phyloP scores from a whole-genome alignment of 2,888 invertebrate species.

The Leucophenga montana region DNA sequence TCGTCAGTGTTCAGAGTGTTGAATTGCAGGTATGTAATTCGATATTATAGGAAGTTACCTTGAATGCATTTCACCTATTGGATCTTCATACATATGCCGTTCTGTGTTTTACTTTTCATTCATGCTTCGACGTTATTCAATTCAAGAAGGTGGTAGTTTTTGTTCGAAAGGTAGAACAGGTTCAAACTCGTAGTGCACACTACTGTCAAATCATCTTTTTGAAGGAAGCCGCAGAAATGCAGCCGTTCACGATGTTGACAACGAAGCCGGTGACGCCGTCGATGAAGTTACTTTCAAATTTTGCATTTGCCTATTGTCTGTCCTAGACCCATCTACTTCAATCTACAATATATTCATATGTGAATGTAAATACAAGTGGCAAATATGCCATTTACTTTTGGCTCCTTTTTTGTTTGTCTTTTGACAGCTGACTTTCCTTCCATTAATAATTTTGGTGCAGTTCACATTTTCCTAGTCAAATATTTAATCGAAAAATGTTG shows the following conservation, averaged over 20 bases:
- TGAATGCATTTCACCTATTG: slow-evolving; percentile 65
- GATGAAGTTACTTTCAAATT: no score
- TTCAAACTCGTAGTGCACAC: slow-evolving; percentile 57
- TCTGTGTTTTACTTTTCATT: slow-evolving; percentile 53
- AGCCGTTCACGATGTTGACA: slow-evolving; percentile 33
- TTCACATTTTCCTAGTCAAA: no score
- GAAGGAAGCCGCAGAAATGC: slow-evolving; percentile 57
- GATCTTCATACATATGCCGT: not conserved
- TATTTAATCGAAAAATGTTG: no score
- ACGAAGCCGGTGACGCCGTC: no score
- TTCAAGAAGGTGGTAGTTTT: slow-evolving; percentile 43
- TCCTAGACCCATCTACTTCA: no score
- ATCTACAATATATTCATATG: no score
- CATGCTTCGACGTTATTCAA: slow-evolving; percentile 41
- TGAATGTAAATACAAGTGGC: no score
- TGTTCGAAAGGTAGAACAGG: slow-evolving; percentile 51
- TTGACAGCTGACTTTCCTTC: not conserved
- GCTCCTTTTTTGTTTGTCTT: not conserved
- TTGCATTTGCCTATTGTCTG: no score
- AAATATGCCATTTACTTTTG: not conserved
- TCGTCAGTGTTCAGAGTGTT: slow-evolving; percentile 8
- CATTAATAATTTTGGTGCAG: no score
- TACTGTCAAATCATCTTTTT: not conserved
- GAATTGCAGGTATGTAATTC: slow-evolving; percentile 33
- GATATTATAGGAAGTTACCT: slow-evolving; percentile 68